Evolutionary conservation across 2,888 invertebrate species (phyloP), one percentile per base, ranked within the genome.

Genomic region (Tetragonula carbonaria): DNA sequence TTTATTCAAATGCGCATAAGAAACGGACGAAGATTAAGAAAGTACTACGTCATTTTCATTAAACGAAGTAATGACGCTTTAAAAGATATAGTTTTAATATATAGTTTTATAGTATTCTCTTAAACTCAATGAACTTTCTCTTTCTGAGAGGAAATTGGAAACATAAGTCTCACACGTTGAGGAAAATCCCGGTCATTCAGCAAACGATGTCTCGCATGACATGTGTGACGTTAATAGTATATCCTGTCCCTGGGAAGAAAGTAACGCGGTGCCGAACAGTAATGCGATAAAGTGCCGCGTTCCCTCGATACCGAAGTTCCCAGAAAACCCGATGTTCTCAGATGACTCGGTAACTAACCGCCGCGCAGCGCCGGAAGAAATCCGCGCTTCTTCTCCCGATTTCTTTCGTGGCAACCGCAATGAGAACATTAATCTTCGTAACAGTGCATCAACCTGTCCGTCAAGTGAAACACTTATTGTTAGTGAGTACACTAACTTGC

Each of bases 381-480:
- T 82, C 83, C 82, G 77, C 78, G 85, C 80, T 76, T 74, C 85
- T 81, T 82, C 78, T 70, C 63, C 53, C 66, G 38, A 65, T 77
- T 82, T 85, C 83, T 89, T 80, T 81, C 76, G 18, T 38, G 66
- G 50, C 65, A 50, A 65, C 76, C 82, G 74, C 79, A 81, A 74
- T 55, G 76, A 51, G 88, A 77, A 74, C 88, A 89, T 91, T 91
- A 87, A 90, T 91, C 90, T 89, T 89, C 88, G 88, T 86, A 87
- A 84, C 87, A 87, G 87, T 87, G 90, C 90, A 77, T 87, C 87
- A 87, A 86, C 86, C 90, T 83, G 82, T 83, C 16, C 70, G 55
- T 70, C 59, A 33, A 78, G 84, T 78, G 80, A 86, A 77, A 80
- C 87, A 83, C 88, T 90, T 74, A 85, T 90, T 90, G 88, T 91